Percentiles rank a stretch among this genome's conserved stretches.
Conservation (phyloP, 1,140 invertebrate genomes). For the Nephila pilipes region DNA sequence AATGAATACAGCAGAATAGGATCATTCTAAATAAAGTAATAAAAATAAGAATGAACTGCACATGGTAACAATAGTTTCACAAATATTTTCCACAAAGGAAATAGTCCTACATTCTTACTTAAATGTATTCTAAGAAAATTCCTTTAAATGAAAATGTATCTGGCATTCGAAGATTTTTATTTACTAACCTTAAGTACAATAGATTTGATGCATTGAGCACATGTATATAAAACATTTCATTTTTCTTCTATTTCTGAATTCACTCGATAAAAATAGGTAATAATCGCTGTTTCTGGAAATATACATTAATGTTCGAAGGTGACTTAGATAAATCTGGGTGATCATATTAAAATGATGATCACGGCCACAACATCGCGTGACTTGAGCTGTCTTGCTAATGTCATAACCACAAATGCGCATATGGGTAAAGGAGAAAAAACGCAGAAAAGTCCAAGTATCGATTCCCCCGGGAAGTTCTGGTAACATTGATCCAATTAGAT, state of each 20-base stretch:
- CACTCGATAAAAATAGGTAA: not conserved
- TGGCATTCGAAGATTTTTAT: no score
- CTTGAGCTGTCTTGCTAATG: slow-evolving; percentile 43
- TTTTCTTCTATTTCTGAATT: not conserved
- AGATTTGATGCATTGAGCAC: no score
- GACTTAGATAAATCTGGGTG: not conserved
- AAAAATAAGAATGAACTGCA: no score
- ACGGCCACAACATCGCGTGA: slow-evolving; percentile 31
- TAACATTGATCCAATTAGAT: slow-evolving; percentile 62
- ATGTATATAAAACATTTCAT: not conserved
- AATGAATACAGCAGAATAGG: no score
- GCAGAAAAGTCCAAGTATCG: slow-evolving; percentile 40
- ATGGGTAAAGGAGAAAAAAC: slow-evolving; percentile 37
- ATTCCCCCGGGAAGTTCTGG: slow-evolving; percentile 32
- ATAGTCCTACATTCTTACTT: no score
- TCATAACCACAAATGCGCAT: slow-evolving; percentile 64
- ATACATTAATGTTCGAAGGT: not conserved
- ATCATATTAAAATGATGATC: slow-evolving; percentile 28
- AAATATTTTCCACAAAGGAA: no score
- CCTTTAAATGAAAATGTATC: no score
- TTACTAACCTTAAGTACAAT: no score
- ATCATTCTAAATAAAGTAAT: no score
- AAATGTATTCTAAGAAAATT: no score
- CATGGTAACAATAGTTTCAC: no score
- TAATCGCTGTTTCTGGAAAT: not conserved